phyloP scores from a whole-genome alignment of 2,888 invertebrate genomes.

The Pemphredon lugubris region DNA sequence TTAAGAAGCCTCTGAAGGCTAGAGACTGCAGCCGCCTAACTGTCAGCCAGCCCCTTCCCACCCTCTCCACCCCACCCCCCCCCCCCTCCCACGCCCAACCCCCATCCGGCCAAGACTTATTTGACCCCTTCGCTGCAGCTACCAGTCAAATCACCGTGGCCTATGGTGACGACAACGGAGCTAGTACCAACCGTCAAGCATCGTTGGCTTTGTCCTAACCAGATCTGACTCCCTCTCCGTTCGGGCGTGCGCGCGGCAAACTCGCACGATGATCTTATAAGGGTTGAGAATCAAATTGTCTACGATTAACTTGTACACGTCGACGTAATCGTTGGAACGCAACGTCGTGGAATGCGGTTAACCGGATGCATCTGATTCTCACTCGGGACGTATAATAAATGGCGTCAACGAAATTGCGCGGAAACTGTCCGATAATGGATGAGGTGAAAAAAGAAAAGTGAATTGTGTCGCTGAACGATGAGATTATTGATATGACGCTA shows the following conservation, averaged over 20 bases:
- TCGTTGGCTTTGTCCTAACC: conserved; percentile 72
- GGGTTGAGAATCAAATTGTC: conserved; percentile 60
- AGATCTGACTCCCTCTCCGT: conserved; percentile 69
- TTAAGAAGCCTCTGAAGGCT: conserved; percentile 77
- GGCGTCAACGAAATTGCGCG: no score
- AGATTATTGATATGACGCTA: no score
- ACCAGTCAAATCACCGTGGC: conserved; percentile 50
- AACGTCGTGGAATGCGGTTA: conserved; percentile 1
- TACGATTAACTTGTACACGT: conserved; percentile 23
- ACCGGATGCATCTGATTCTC: no score
- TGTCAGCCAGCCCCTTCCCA: conserved; percentile 62
- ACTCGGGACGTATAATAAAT: no score
- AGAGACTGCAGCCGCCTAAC: conserved; percentile 78
- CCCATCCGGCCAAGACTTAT: no score
- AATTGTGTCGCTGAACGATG: no score
- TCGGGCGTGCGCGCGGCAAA: no score
- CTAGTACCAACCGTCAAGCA: conserved; percentile 60
- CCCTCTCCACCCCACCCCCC: no score
- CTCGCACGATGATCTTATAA: conserved; percentile 70
- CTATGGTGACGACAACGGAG: conserved; percentile 47
- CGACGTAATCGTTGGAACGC: conserved; percentile 13
- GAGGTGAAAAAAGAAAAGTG: no score
- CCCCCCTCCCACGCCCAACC: no score
- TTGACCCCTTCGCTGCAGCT: conserved; percentile 67
- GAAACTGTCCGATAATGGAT: no score